Evolutionary conservation across 1,140 invertebrate genomes (phyloP).

Genomic region (Acromyrmex echinatior): DNA sequence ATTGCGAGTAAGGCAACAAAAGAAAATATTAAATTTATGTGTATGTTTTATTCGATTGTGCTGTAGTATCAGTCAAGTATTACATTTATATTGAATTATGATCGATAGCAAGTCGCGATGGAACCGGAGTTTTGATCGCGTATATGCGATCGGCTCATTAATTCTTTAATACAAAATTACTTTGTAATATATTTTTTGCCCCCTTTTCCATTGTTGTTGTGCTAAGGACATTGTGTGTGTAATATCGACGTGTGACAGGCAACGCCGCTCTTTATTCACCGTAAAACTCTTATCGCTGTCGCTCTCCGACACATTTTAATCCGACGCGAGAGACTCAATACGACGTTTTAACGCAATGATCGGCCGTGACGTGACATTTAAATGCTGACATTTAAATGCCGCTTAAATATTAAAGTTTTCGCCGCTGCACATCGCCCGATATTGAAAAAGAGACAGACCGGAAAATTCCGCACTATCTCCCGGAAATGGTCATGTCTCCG

Average conservation of each 20-base stretch:
- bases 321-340: slow-evolving; percentile 30
- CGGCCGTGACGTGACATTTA: slow-evolving; percentile 46
- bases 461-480: slow-evolving; percentile 25
- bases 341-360: slow-evolving; percentile 44
- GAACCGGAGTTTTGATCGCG: slow-evolving; percentile 61
- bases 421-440: neutral
- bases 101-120: slow-evolving; percentile 71
- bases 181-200: neutral
- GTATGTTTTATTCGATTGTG: neutral
- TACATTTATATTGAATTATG: slow-evolving; percentile 30
- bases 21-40: neutral
- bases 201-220: neutral
- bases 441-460: neutral
- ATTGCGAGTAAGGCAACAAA: neutral
- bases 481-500: slow-evolving; percentile 27
- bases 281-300: slow-evolving; percentile 56
- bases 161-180: slow-evolving; percentile 19
- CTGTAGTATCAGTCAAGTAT: neutral
- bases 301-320: slow-evolving; percentile 29
- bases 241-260: slow-evolving; percentile 34
- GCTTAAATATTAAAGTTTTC: slow-evolving; percentile 48
- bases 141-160: slow-evolving; percentile 33
- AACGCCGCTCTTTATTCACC: slow-evolving; percentile 50
- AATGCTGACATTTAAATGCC: slow-evolving; percentile 58
- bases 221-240: neutral